Conservation (phyloP, 2,797 vertebrate species). For the Tiaroga cobitis region DNA sequence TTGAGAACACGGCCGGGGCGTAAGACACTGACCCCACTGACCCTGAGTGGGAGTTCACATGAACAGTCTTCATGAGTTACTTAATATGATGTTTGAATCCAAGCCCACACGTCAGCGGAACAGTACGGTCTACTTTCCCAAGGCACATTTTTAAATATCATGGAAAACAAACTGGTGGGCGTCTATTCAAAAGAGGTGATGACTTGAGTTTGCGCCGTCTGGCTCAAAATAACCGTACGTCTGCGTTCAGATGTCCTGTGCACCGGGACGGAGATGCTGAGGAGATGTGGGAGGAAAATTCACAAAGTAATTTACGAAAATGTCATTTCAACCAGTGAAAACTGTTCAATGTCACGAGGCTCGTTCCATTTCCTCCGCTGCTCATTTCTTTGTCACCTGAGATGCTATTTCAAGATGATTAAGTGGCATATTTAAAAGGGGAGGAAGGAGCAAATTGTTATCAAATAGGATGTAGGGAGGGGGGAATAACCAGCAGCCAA, state of each 20-base stretch:
- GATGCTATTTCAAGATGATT: constrained; percentile 46
- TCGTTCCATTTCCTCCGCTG: constrained; percentile 30
- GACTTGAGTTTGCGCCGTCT: constrained; percentile 34
- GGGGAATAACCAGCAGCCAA: constrained; percentile 16
- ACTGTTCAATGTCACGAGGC: constrained; percentile 43
- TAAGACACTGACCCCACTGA: constrained; percentile 5
- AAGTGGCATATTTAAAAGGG: constrained; percentile 38
- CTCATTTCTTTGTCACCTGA: constrained; percentile 40
- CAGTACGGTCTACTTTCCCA: constrained; percentile 25
- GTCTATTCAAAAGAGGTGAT: constrained; percentile 47
- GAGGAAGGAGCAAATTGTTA: constrained; percentile 36
- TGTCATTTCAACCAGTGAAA: constrained; percentile 40
- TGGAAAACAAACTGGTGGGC: constrained; percentile 44
- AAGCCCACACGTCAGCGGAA: constrained; percentile 25
- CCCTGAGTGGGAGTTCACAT: constrained; percentile 12
- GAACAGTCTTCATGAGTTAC: not conserved
- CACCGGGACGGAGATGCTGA: not conserved
- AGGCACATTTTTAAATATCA: constrained; percentile 42
- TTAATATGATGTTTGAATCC: constrained; percentile 35
- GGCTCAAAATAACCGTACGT: constrained; percentile 24
- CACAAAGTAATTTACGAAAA: constrained; percentile 47
- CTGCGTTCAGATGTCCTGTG: constrained; percentile 39
- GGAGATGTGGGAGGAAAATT: constrained; percentile 44
- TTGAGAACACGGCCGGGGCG: not conserved
- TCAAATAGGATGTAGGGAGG: not conserved